These are phyloP conservation scores for Anas platyrhynchos DNA, from an alignment of 2,113 vertebrate genomes.

Conservation along the genomic window DNA sequence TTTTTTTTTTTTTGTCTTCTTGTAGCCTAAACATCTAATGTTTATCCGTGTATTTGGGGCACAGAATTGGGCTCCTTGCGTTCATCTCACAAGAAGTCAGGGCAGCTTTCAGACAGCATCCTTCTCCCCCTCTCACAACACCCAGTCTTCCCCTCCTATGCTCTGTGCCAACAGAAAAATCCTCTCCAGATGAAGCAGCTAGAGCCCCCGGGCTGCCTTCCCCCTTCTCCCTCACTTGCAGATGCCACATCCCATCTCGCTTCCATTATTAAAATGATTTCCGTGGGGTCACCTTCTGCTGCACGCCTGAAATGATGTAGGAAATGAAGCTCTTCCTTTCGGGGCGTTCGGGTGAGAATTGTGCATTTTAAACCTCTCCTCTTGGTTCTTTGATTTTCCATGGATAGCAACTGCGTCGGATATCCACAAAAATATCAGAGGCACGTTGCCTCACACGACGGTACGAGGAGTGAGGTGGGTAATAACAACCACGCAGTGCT, in stretches of 20 bases:
- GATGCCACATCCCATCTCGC: neutral
- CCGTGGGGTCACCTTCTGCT: neutral
- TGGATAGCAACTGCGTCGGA: neutral
- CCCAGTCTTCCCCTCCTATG: fast-evolving
- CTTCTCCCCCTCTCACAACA: neutral
- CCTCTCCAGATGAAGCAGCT: neutral
- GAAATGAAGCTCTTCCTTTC: neutral
- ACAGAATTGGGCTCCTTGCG: neutral
- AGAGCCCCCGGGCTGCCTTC: neutral
- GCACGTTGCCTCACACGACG: neutral
- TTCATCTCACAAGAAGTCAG: neutral
- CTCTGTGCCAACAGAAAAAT: neutral
- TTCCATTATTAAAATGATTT: conserved; percentile 20
- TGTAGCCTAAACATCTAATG: neutral
- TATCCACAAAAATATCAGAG: neutral
- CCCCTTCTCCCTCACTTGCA: neutral
- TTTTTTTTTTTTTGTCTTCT: too few relatives aligned
- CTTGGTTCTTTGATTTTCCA: neutral
- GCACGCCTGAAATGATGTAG: neutral
- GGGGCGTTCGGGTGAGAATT: neutral
- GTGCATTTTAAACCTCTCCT: neutral
- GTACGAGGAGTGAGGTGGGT: neutral
- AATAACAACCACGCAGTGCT: neutral
- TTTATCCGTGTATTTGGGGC: neutral
- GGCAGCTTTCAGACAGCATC: neutral